phyloP scores from a whole-genome alignment of 2,797 vertebrate species.

The Petrocephalus sullivani region DNA sequence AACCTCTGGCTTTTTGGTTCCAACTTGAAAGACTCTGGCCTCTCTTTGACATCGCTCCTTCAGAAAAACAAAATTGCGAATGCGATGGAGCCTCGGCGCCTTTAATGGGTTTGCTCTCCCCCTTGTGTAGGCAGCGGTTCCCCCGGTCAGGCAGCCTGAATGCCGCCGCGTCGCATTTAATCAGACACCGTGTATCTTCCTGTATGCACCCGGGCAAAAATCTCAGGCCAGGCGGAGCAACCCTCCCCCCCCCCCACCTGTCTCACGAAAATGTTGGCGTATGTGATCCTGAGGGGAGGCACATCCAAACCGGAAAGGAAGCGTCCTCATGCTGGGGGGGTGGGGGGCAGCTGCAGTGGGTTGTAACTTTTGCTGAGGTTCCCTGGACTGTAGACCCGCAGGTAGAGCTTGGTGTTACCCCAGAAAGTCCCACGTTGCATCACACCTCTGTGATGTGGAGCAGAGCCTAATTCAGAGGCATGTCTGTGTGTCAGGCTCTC shows the following conservation, averaged over 20 bases:
- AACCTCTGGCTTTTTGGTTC: neutral
- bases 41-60: neutral
- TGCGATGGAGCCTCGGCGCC: neutral
- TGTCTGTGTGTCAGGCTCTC: neutral
- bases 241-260: neutral
- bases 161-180: conserved; percentile 54
- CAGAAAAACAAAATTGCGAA: neutral
- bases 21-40: neutral
- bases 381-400: neutral
- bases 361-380: neutral
- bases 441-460: conserved; percentile 2
- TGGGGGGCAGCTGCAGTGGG: neutral
- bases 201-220: conserved; percentile 49
- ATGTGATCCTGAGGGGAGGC: neutral
- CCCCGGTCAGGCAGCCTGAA: neutral
- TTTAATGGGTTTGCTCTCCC: neutral
- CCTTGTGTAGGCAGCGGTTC: no score
- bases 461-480: neutral
- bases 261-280: neutral
- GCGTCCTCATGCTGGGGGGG: neutral
- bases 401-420: neutral
- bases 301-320: neutral
- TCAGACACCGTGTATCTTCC: conserved; percentile 48
- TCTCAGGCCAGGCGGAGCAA: neutral
- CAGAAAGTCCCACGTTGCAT: neutral